Base-by-base conservation (phyloP, 2,888 invertebrate species). In the Amphiduros pacificus region DNA sequence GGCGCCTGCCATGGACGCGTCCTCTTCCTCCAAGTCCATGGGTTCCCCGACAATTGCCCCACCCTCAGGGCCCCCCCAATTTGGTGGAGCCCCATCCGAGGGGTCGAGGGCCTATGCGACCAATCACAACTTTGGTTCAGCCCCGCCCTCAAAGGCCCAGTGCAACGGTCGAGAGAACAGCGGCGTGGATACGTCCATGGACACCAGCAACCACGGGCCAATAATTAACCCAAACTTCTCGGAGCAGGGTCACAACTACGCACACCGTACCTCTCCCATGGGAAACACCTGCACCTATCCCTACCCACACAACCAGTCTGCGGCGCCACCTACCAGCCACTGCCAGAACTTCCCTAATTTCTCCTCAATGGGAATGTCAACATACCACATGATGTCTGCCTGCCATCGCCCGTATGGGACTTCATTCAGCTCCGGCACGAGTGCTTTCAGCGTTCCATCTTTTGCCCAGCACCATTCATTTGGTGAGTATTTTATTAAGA, bases 231-330 rank as follows among this genome's bases (percentile, higher is more conserved):
- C 36, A 36, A 11, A 36, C 17, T 9, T 36, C 9, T 36, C 11
- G n/a, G n/a, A 27, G 6, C 51, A 51, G 14, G 31, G n/a, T 3
- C 59, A 59, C 31, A 53, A 41, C 44, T 53, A 57, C 28, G 57
- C 52, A 24, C 64, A 64, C 54, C 50, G 50, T 24, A 53, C 64
- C 6, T 52, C 57, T 17, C 57, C 61, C 28, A 64, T 64, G 64
- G 64, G 64, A n/a, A 64, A 61, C 54, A 57, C 61, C 9, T 61
- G 61, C 31, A 61, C 57, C 24, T 64, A 64, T 28, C 64, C 64
- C 32, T 64, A 64, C 64, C 58, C 64, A 1, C 64, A 64, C 50
- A 57, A 54, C 31, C 58, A 49, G 32, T 51, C 20, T 31, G 49
- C 9, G 50, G 40, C 51, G 24, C 52, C 27, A 2, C 59, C 36